Percentiles rank a stretch among this genome's conserved stretches.
phyloP scores from a whole-genome alignment of 23 tunicate species.

The Ascidia mentula region DNA sequence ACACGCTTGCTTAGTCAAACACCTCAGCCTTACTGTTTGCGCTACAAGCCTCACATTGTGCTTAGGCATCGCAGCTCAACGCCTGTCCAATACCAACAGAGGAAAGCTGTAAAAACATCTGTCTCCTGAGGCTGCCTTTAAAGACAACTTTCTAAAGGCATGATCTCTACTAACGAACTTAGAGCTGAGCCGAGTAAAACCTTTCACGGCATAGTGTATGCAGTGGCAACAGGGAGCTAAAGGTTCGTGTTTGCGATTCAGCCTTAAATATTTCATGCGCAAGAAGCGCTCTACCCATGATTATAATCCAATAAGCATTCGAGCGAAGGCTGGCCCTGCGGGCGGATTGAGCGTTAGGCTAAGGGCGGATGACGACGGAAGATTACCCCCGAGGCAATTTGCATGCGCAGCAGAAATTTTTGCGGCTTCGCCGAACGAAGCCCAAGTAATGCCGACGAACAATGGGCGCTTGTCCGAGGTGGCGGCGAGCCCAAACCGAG shows the following conservation, averaged over 20 bases:
- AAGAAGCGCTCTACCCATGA: too few species aligned
- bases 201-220: too few species aligned
- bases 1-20: background rate
- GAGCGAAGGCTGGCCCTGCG: background rate
- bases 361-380: background rate
- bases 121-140: background rate
- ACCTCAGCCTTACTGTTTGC: background rate
- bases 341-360: background rate
- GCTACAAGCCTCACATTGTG: background rate
- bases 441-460: background rate
- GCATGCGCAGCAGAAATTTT: background rate
- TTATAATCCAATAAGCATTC: background rate
- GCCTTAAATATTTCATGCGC: too few species aligned
- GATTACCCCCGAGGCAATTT: background rate
- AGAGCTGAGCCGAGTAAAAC: too few species aligned
- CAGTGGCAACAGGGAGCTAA: too few species aligned
- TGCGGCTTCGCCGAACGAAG: background rate
- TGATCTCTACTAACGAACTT: too few species aligned
- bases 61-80: too few species aligned
- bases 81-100: background rate
- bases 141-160: too few species aligned
- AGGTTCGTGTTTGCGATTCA: too few species aligned
- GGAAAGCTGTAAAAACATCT: background rate
- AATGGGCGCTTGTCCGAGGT: background rate
- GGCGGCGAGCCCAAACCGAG: background rate